Evolutionary conservation across 2,797 vertebrate genomes (phyloP), one percentile per base, ranked within the genome.

Genomic region (Propithecus deckenii): DNA sequence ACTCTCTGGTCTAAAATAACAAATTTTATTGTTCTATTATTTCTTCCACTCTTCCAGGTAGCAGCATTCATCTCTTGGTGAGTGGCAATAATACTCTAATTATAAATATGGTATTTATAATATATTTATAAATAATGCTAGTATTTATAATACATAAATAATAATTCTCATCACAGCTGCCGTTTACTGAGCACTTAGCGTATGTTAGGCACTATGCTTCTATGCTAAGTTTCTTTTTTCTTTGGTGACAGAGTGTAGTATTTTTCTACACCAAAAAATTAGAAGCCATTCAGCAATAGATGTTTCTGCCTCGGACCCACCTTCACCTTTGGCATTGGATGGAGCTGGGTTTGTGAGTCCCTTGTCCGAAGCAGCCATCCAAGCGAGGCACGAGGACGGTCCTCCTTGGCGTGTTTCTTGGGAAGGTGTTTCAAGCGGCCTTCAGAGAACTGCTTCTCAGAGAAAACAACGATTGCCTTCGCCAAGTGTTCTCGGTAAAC

Each of bases 381-480:
- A 32, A 38, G 55, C 38, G 25, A 91, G 89, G 38, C 71, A 0
- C 11, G 4, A 20, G 2, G 43, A 50, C 75, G 84, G 91, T 38
- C 72, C 61, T 61, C 67, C 65, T 43, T 43, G 46, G 94, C 89
- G 74, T 13, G 35, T 65, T 91, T 91, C 86, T 91, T 12, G n/a
- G 83, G 15, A 35, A 94, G 86, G 78, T 65, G 35, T 80, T 88
- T 96, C 94, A 43, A 92, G 96, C 41, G 81, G 59, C 32, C 96
- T 84, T 85, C 50, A 25, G 92, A 95, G 91, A 90, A 30, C 7
- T 0, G 69, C 93, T 94, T 84, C 91, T 86, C 50, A 6, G 95
- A 74, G 89, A 93, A 92, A 98, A 96, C 95, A 96, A 48, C 38
- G 92, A 86, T 91, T 71, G 55, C 91, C 80, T 59, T 83, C 0